Conservation (phyloP, 2,797 vertebrate species). For the Cercopithecus diana region DNA sequence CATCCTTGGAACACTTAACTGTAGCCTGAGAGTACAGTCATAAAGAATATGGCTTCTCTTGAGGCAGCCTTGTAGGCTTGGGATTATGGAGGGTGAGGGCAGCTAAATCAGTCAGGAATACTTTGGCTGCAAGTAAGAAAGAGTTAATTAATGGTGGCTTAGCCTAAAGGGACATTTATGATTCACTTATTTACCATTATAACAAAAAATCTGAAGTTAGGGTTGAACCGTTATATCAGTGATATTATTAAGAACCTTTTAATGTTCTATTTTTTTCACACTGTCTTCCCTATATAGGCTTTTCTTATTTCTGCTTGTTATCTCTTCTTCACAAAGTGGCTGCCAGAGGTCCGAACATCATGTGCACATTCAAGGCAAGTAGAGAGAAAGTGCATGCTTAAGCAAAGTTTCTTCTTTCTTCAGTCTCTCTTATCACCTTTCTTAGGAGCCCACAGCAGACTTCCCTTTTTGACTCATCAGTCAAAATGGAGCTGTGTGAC, state of each 20-base stretch:
- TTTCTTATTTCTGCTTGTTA: not conserved
- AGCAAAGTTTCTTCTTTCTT: not conserved
- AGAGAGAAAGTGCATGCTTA: not conserved
- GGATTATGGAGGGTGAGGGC: not conserved
- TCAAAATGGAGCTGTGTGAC: not conserved
- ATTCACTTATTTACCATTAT: not conserved
- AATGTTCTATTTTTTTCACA: not conserved
- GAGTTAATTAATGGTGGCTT: not conserved
- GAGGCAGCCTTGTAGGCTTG: not conserved
- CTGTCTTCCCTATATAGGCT: not conserved
- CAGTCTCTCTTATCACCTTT: not conserved
- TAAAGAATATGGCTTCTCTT: not conserved
- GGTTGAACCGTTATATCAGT: not conserved
- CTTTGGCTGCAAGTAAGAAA: not conserved
- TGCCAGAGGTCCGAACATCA: not conserved
- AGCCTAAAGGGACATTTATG: not conserved
- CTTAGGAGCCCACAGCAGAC: not conserved
- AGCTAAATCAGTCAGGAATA: not conserved
- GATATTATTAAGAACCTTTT: not conserved
- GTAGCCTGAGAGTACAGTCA: not conserved
- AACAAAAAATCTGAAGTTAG: not conserved
- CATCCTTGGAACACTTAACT: not conserved
- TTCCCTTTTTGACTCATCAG: not conserved
- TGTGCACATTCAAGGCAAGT: not conserved
- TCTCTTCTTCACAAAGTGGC: not conserved